Evolutionary conservation across 2,113 vertebrate species (phyloP), one percentile per base, ranked within the genome.

Genomic region (Xenopus laevis): DNA sequence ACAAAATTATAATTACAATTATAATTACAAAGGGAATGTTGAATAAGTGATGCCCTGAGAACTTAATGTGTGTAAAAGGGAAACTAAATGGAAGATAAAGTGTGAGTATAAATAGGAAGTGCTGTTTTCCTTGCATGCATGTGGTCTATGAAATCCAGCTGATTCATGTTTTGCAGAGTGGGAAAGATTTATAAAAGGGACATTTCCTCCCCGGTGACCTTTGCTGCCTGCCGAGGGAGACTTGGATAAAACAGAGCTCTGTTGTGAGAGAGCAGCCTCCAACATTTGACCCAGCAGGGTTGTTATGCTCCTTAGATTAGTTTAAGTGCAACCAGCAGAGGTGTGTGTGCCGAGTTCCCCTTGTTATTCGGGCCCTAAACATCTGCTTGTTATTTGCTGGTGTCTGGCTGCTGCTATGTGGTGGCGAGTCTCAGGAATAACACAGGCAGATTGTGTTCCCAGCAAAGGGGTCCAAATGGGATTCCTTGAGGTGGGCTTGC

Each of bases 151-250:
- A 81, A 78, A 82, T 13, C 17, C 15, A 23, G 27, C 46, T 64
- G 81, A 79, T 82, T 72, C 79, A 79, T 81, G 78, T 73, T 79
- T 76, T 50, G 62, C 46, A 0, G 60, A 82, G 83, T 86, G 84
- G 85, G 71, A 33, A 79, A 80, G 84, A 81, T 80, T 84, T 68
- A 77, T 78, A 81, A 74, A 84, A 86, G 89, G 85, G 87, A 81
- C 79, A 86, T 81, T 87, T 89, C 87, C 91, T 92, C 84, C 85
- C 88, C 86, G 83, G 30, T 81, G 81, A 87, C 84, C 86, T 82
- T 76, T 81, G 82, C 46, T 62, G 74, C 70, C 71, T 78, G 79
- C 83, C 87, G 88, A 84, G 88, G 89, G 91, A 90, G 55, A 86
- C 85, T 78, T 81, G 82, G 85, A 87, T 84, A 84, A 84, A 86